Evolutionary conservation across 2,888 invertebrate species (phyloP), one percentile per base, ranked within the genome.

Genomic region (Drosophila gaucha): DNA sequence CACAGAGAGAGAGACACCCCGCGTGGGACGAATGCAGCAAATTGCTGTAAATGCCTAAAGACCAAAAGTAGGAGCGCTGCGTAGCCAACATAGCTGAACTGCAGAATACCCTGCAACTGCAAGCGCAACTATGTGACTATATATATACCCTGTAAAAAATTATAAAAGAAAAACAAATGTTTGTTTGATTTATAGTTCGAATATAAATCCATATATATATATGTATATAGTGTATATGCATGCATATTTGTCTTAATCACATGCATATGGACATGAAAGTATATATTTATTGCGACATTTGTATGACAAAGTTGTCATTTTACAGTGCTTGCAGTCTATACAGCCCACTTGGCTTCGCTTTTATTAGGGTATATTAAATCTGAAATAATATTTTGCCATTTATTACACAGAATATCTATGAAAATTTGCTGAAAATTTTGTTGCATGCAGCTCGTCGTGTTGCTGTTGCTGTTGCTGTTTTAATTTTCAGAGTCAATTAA

Each of bases 401-500:
- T 64, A 69, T 66, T 65, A 16, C 54, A 67, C 52, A 49, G 33
- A 63, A 65, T 69, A 75, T 69, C 67, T 72, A 58, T 56, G 66
- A 69, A 80, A 69, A 84, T 84, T 74, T 74, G 64, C 50, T 63
- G 71, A 71, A 83, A 65, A 62, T 52, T 63, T n/a, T n/a, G n/a
- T n/a, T 62, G 65, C 63, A 52, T 67, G 59, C 59, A 44, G 64
- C 59, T 56, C 41, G 74, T 28, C 28, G 78, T 31, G 71, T 73
- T 77, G 62, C 63, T 68, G 66, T 68, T 74, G 72, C 73, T n/a
- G n/a, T 73, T 70, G 62, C 63, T 68, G 66, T 68, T 74, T 75
- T 75, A 82, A 83, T 86, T 71, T 83, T 83, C 88, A 87, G 88
- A 83, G 80, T 83, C 82, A 83, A 83, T 87, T 83, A 83, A 83